A percentile compares a stretch with the other conserved stretches of the same genome.
Conservation (phyloP, 2,113 vertebrate genomes). For the Pyrgilauda ruficollis region DNA sequence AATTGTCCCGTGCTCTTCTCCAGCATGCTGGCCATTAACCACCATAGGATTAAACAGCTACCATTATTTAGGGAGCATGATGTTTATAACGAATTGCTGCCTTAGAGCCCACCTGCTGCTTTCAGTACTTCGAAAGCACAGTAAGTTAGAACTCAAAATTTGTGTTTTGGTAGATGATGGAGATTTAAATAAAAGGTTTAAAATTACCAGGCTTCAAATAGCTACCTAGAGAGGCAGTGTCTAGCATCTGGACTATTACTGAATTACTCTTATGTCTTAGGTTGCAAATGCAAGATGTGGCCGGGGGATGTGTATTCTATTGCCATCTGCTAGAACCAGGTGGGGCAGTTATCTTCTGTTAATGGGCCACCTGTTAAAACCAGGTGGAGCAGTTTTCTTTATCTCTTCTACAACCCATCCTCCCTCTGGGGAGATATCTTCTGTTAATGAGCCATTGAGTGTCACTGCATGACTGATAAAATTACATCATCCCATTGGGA, state of each 20-base stretch:
- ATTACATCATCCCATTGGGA: background rate
- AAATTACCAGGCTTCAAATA: constrained; percentile 41
- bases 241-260: constrained; percentile 6
- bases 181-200: constrained; percentile 55
- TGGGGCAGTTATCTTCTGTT: background rate
- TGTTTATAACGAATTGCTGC: constrained; percentile 40
- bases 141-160: background rate
- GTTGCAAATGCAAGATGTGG: background rate
- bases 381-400: background rate
- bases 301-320: background rate
- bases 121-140: constrained; percentile 11
- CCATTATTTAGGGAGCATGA: constrained; percentile 7
- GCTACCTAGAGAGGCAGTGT: constrained; percentile 33
- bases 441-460: background rate
- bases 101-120: constrained; percentile 54
- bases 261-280: background rate
- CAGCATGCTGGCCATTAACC: background rate
- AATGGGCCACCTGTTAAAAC: background rate
- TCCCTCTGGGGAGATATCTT: background rate
- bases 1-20: background rate
- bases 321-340: background rate
- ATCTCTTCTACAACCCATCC: background rate
- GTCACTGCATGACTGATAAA: background rate
- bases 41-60: background rate
- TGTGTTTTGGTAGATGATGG: constrained; percentile 39